Percentiles rank a stretch among this genome's conserved stretches.
phyloP scores from a whole-genome alignment of 2,113 vertebrate genomes.

The Protobothrops mucrosquamatus region DNA sequence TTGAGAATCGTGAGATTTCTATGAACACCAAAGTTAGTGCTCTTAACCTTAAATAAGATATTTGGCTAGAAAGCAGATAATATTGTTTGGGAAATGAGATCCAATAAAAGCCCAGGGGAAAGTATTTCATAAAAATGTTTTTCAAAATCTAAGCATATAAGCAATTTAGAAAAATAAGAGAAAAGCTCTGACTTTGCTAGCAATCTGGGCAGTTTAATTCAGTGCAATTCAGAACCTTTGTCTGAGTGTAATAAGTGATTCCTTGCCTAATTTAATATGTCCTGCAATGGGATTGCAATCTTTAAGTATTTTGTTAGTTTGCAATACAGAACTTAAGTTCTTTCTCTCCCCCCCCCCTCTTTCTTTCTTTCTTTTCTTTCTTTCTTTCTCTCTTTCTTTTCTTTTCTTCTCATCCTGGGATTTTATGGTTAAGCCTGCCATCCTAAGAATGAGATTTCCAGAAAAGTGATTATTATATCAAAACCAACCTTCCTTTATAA shows the following conservation, averaged over 20 bases:
- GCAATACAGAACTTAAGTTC: background rate
- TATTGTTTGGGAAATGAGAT: background rate
- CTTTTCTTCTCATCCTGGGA: background rate
- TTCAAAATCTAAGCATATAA: background rate
- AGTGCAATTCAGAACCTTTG: background rate
- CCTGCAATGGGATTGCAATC: background rate
- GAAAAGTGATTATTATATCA: background rate
- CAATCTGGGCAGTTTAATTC: background rate
- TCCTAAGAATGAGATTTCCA: background rate
- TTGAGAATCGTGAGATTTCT: background rate
- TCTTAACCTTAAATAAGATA: background rate
- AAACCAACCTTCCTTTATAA: background rate
- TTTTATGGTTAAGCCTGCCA: background rate
- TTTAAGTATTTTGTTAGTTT: background rate
- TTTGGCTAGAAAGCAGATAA: background rate
- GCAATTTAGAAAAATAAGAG: background rate
- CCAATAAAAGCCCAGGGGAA: background rate
- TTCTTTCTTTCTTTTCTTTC: background rate
- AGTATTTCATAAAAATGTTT: background rate
- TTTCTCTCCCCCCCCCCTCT: background rate
- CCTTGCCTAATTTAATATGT: background rate
- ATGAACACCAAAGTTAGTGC: background rate
- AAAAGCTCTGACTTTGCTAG: background rate
- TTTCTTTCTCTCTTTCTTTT: background rate
- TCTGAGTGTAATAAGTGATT: background rate